Percentiles rank a stretch among this genome's conserved stretches.
phyloP scores from a whole-genome alignment of 1,140 invertebrate species.

The Stegodyphus dumicola region DNA sequence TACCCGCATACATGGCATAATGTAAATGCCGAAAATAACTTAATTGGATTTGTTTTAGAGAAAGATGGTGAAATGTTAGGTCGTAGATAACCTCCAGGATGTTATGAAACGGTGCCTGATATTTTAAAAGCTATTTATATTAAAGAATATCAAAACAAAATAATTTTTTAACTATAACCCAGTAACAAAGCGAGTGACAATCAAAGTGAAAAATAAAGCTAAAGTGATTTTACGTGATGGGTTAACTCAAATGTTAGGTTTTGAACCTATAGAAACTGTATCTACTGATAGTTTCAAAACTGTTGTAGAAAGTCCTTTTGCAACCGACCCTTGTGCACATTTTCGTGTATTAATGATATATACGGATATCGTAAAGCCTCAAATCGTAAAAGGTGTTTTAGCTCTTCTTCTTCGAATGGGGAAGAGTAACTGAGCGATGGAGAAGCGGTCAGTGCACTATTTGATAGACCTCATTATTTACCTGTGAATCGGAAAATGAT shows the following conservation, averaged over 20 bases:
- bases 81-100: not conserved
- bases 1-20: constrained; percentile 21
- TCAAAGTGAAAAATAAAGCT: constrained; percentile 4
- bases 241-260: not conserved
- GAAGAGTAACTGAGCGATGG: not conserved
- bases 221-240: not conserved
- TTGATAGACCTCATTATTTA: too few relatives aligned
- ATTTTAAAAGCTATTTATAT: constrained; percentile 6
- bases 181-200: not conserved
- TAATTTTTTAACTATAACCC: too few relatives aligned
- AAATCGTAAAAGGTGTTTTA: not conserved
- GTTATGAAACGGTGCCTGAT: not conserved
- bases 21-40: constrained; percentile 1
- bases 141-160: not conserved
- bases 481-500: too few relatives aligned
- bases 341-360: not conserved
- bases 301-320: not conserved
- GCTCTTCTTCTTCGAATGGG: not conserved
- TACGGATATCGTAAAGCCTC: not conserved
- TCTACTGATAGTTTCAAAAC: not conserved
- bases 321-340: not conserved
- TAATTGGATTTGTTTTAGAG: constrained; percentile 3
- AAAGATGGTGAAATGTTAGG: not conserved
- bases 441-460: not conserved
- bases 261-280: not conserved